Conservation (phyloP, 2,113 vertebrate genomes). For the Saccopteryx leptura region DNA sequence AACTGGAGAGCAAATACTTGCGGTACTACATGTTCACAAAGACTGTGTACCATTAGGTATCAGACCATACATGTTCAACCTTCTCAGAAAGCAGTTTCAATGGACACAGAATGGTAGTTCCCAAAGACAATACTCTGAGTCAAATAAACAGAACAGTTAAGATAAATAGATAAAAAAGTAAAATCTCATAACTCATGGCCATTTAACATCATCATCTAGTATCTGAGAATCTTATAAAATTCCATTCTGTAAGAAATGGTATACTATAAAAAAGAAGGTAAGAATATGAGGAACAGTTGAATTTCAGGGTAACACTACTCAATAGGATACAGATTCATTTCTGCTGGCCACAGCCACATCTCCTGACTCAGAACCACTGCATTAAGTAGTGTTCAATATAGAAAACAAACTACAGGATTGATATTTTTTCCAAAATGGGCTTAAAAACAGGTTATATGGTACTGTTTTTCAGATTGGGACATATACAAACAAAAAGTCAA, state of each 20-base stretch:
- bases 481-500: background rate
- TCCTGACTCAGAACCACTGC: background rate
- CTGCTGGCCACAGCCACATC: background rate
- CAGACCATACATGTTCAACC: background rate
- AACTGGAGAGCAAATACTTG: background rate
- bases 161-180: background rate
- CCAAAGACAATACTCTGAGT: slow-evolving; percentile 9
- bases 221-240: slow-evolving; percentile 53
- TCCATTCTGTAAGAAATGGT: background rate
- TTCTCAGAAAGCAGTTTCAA: slow-evolving; percentile 24
- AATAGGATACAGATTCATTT: background rate
- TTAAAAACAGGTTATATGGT: background rate
- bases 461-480: slow-evolving; percentile 28
- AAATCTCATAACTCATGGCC: background rate
- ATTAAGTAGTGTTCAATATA: background rate
- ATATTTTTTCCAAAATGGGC: background rate
- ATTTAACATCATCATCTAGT: slow-evolving; percentile 9
- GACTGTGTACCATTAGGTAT: background rate
- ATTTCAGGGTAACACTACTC: background rate
- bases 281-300: background rate
- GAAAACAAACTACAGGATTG: background rate
- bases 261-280: background rate
- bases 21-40: background rate
- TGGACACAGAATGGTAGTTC: background rate
- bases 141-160: slow-evolving; percentile 46